phyloP scores from a whole-genome alignment of 1,140 invertebrate genomes.

The Hestina assimilis region DNA sequence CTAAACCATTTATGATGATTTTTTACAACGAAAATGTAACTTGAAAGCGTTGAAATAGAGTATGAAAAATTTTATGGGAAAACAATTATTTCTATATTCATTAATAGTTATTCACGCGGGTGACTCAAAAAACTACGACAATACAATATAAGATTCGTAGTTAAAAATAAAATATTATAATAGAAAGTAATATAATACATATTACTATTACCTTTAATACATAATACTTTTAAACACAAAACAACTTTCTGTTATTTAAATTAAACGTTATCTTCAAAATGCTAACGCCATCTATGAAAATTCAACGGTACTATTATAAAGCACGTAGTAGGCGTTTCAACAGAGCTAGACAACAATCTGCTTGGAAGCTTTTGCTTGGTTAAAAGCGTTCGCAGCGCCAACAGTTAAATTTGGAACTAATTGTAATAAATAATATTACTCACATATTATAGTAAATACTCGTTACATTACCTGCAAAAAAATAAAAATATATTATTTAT shows the following conservation, averaged over 20 bases:
- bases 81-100: too few relatives aligned
- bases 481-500: not conserved
- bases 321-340: conserved; percentile 8
- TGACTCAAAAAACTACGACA: too few relatives aligned
- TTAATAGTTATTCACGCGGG: too few relatives aligned
- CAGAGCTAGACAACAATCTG: conserved; percentile 12
- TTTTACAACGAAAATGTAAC: too few relatives aligned
- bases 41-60: too few relatives aligned
- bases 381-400: conserved; percentile 20
- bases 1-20: too few relatives aligned
- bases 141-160: too few relatives aligned
- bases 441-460: not conserved
- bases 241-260: not conserved
- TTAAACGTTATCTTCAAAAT: not conserved
- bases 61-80: too few relatives aligned
- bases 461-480: not conserved
- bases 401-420: not conserved
- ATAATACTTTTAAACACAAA: not conserved
- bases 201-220: not conserved
- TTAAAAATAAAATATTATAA: not conserved
- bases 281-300: conserved; percentile 15
- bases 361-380: not conserved
- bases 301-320: conserved; percentile 10
- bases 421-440: conserved; percentile 2
- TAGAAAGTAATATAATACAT: not conserved